Evolutionary conservation across 2,888 invertebrate genomes (phyloP).

Genomic region (Ellobium chinense): DNA sequence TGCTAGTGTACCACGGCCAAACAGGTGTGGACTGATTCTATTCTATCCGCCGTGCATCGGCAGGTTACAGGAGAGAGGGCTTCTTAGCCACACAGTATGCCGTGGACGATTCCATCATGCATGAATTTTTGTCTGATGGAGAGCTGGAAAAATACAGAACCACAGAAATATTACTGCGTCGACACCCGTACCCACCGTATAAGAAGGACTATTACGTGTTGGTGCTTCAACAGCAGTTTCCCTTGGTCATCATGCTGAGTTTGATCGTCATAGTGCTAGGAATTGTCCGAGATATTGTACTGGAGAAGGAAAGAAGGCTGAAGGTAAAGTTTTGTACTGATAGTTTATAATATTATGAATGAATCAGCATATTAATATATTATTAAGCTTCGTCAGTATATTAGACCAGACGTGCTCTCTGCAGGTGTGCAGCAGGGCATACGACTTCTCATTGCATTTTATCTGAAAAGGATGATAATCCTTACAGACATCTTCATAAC

Average conservation of each 20-base stretch:
- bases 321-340: too few relatives aligned
- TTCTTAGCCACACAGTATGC: constrained; percentile 85
- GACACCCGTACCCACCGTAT: constrained; percentile 88
- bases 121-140: constrained; percentile 51
- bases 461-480: too few relatives aligned
- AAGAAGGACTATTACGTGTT: constrained; percentile 85
- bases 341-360: too few relatives aligned
- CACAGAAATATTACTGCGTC: constrained; percentile 80
- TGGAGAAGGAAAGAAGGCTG: constrained; percentile 85
- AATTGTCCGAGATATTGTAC: constrained; percentile 86
- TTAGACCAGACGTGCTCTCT: too few relatives aligned
- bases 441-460: too few relatives aligned
- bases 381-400: too few relatives aligned
- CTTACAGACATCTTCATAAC: too few relatives aligned
- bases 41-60: too few relatives aligned
- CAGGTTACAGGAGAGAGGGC: constrained; percentile 84
- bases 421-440: too few relatives aligned
- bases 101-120: constrained; percentile 80
- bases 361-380: too few relatives aligned
- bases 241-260: constrained; percentile 88
- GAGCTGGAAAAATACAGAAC: constrained; percentile 74
- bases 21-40: too few relatives aligned
- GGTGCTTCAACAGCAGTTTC: constrained; percentile 85
- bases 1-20: too few relatives aligned
- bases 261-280: constrained; percentile 90